Conservation (phyloP, 2,888 invertebrate genomes). For the Caenorhabditis drosophilae region DNA sequence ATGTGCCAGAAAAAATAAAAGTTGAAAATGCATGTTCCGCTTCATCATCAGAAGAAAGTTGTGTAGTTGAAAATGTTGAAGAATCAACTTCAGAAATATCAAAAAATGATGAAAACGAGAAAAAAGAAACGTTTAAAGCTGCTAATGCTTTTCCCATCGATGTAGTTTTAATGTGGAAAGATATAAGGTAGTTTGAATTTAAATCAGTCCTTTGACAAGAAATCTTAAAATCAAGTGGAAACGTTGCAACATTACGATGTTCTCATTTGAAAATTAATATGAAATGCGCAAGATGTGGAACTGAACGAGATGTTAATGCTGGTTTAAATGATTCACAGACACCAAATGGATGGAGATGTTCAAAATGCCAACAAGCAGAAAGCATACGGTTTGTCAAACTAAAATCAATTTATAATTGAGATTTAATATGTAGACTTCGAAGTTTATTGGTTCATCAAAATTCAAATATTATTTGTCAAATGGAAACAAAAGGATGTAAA, state of each 20-base stretch:
- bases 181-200: too few relatives aligned
- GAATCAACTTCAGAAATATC: not conserved
- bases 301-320: not conserved
- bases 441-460: constrained; percentile 2
- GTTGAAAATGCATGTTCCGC: not conserved
- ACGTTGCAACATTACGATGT: constrained; percentile 3
- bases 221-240: constrained; percentile 4
- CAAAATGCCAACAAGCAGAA: constrained; percentile 2
- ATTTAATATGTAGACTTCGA: constrained; percentile 1
- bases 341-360: constrained; percentile 6
- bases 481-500: constrained; percentile 8
- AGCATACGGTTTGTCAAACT: constrained; percentile 1
- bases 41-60: not conserved
- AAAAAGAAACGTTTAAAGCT: not conserved
- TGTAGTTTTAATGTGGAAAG: constrained; percentile 5
- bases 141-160: not conserved
- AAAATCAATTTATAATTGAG: not conserved
- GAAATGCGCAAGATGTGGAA: constrained; percentile 9
- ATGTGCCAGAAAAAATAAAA: not conserved
- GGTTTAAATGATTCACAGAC: constrained; percentile 1
- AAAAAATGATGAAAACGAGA: not conserved
- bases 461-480: not conserved
- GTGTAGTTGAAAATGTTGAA: not conserved
- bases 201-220: too few relatives aligned
- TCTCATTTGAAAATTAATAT: not conserved